Percentiles rank a stretch among this genome's conserved stretches.
These are phyloP conservation scores for Erpobdella octoculata DNA, from an alignment of 2,888 invertebrate genomes.

Conservation along the genomic window DNA sequence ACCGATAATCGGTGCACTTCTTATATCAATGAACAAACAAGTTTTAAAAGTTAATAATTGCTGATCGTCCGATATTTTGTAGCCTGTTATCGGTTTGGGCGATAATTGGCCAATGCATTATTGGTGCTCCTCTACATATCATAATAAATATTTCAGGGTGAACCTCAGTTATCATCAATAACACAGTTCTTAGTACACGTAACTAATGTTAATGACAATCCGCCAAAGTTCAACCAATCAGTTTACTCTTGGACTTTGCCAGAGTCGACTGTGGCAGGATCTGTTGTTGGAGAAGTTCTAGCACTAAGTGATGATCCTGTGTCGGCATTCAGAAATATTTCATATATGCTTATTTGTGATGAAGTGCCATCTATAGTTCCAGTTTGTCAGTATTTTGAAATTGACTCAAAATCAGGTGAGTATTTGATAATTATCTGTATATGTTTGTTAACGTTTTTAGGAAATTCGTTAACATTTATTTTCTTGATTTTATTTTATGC, in stretches of 20 bases:
- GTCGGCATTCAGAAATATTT: not conserved
- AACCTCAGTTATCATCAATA: slow-evolving; percentile 33
- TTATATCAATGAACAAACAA: too few relatives aligned
- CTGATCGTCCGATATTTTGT: too few relatives aligned
- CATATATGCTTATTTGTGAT: not conserved
- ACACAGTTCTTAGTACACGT: slow-evolving; percentile 34
- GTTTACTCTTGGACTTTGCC: slow-evolving; percentile 70
- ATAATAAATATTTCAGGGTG: slow-evolving; percentile 33
- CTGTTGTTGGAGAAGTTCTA: slow-evolving; percentile 72
- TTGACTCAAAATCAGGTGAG: not conserved
- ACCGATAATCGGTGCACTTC: too few relatives aligned
- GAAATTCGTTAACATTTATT: too few relatives aligned
- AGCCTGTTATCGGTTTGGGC: too few relatives aligned
- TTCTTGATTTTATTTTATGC: too few relatives aligned
- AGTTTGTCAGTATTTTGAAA: not conserved
- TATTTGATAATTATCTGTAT: not conserved
- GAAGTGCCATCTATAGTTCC: not conserved
- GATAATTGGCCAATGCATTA: too few relatives aligned
- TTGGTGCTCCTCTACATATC: not conserved
- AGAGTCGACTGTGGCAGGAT: slow-evolving; percentile 68
- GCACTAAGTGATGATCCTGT: slow-evolving; percentile 80
- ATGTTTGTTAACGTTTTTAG: not conserved
- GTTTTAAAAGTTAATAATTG: too few relatives aligned
- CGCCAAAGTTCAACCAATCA: slow-evolving; percentile 79
- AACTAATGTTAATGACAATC: slow-evolving; percentile 80